Percentiles rank a stretch among this genome's conserved stretches.
Conservation (phyloP, 1,140 invertebrate genomes). For the Theocolax elegans region DNA sequence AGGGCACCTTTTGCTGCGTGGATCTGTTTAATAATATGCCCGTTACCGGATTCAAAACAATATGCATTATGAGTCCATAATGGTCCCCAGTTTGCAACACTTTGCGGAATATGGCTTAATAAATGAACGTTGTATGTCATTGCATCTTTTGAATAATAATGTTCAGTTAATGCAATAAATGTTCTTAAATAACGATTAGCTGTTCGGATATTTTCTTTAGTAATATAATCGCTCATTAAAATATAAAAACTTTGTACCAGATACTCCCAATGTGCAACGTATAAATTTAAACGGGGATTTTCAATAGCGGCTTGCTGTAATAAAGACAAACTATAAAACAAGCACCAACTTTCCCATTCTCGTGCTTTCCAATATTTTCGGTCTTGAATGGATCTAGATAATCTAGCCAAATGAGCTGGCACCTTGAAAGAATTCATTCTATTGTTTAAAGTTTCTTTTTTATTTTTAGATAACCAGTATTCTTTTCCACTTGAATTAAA, state of each 20-base stretch:
- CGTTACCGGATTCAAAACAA: constrained; percentile 41
- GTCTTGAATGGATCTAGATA: constrained; percentile 16
- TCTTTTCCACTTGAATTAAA: constrained; percentile 16
- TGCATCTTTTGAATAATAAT: constrained; percentile 25
- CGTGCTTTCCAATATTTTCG: constrained; percentile 30
- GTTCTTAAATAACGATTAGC: background rate
- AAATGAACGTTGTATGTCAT: constrained; percentile 16
- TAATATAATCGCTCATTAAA: constrained; percentile 7
- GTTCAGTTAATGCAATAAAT: constrained; percentile 6
- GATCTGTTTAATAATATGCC: constrained; percentile 28
- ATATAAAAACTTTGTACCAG: constrained; percentile 29
- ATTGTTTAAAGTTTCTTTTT: constrained; percentile 1
- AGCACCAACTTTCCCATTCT: constrained; percentile 38
- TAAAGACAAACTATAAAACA: constrained; percentile 40
- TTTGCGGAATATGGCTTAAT: constrained; percentile 36
- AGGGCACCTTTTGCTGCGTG: constrained; percentile 43
- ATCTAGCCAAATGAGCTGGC: constrained; percentile 33
- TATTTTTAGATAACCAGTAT: background rate
- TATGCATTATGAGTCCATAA: constrained; percentile 38
- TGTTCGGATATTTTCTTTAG: background rate
- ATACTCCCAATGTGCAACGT: constrained; percentile 33
- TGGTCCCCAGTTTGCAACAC: constrained; percentile 41
- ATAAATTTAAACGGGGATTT: background rate
- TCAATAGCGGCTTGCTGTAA: background rate
- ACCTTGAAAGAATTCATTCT: constrained; percentile 2